phyloP scores from a whole-genome alignment of 2,797 vertebrate genomes.

The Hoplostethus atlanticus region DNA sequence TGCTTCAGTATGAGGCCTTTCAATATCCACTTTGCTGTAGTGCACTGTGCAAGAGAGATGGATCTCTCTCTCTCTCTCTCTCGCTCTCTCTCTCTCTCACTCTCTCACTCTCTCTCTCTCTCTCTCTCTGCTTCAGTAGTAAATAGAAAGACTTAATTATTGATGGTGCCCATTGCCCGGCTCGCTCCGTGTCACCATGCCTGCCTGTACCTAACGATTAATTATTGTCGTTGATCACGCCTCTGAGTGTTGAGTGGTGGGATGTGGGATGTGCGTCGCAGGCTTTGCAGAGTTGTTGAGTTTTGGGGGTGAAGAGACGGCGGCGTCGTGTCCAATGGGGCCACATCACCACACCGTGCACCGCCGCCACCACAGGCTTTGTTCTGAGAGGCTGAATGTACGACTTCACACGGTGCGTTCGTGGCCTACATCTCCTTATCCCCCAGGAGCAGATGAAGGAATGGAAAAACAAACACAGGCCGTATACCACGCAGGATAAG shows the following conservation, averaged over 20 bases:
- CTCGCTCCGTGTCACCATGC: conserved; percentile 45
- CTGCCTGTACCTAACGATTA: conserved; percentile 29
- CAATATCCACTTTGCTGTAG: conserved; percentile 37
- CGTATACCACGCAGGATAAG: conserved; percentile 13
- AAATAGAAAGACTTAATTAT: conserved; percentile 69
- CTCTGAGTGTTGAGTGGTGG: conserved; percentile 11
- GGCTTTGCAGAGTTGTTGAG: background rate
- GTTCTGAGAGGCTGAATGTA: conserved; percentile 39
- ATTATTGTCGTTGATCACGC: conserved; percentile 50
- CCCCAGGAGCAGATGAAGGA: conserved; percentile 67
- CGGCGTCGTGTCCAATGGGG: conserved; percentile 35
- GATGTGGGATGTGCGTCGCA: background rate
- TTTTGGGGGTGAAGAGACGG: background rate
- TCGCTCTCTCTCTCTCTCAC: background rate
- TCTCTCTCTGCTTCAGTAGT: conserved; percentile 20
- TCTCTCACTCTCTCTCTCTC: background rate
- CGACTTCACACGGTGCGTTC: conserved; percentile 30
- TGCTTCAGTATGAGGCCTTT: conserved; percentile 30
- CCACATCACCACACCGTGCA: conserved; percentile 25
- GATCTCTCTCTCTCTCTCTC: background rate
- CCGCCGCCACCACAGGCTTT: conserved; percentile 23
- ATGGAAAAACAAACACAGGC: conserved; percentile 56
- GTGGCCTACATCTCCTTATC: conserved; percentile 63
- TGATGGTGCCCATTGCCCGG: conserved; percentile 41
- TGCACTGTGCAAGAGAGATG: too few species aligned